Conservation (phyloP, 2,797 vertebrate genomes). For the Anas flavirostris region DNA sequence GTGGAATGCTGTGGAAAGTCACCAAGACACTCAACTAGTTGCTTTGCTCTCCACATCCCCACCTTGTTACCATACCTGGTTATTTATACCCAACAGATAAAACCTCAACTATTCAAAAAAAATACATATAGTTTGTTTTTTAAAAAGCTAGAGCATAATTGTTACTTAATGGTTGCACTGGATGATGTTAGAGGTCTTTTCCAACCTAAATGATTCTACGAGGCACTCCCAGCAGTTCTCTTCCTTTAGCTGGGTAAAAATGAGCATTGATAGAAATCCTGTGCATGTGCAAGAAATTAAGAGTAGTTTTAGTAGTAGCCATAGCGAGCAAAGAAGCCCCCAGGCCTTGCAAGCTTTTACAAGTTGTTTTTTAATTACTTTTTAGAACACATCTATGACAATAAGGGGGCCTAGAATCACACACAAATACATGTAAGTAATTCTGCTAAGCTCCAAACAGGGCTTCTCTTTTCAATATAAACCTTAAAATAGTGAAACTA, state of each 20-base stretch:
- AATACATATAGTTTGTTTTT: not conserved
- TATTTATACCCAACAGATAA: too few relatives aligned
- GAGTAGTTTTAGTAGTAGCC: not conserved
- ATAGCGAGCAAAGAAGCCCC: not conserved
- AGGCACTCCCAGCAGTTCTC: too few relatives aligned
- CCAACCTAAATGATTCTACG: too few relatives aligned
- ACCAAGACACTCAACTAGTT: too few relatives aligned
- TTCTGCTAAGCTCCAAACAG: not conserved
- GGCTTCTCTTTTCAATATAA: not conserved
- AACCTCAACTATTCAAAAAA: not conserved
- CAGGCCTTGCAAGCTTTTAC: rapidly evolving
- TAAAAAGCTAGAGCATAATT: not conserved
- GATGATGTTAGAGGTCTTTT: too few relatives aligned
- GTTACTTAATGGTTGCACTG: too few relatives aligned
- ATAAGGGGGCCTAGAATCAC: not conserved
- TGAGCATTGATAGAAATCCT: not conserved
- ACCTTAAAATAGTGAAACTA: not conserved
- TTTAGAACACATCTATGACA: not conserved
- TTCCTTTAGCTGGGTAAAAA: too few relatives aligned
- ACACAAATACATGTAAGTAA: not conserved
- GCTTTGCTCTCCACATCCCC: too few relatives aligned
- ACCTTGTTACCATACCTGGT: too few relatives aligned
- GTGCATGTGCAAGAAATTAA: not conserved
- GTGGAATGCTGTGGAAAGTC: too few relatives aligned
- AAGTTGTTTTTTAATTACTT: not conserved